Percentiles rank a stretch among this genome's conserved stretches.
Conservation (phyloP, 2,888 invertebrate genomes). For the Drosophila nr. perissopoda region DNA sequence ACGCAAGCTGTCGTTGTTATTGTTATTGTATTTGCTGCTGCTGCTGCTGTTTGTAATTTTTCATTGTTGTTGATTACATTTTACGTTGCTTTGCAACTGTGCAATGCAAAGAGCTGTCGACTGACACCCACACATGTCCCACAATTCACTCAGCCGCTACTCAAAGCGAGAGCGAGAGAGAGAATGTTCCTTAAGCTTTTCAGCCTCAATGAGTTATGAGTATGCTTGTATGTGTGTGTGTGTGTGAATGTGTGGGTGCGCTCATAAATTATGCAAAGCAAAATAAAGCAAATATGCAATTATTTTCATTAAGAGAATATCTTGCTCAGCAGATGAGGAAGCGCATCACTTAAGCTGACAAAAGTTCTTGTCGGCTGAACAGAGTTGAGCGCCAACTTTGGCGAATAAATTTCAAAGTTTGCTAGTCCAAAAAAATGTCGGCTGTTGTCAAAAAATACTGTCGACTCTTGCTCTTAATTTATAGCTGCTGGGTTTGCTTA, state of each 20-base stretch:
- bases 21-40: slow-evolving; percentile 24
- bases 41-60: slow-evolving; percentile 55
- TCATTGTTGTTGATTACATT: slow-evolving; percentile 78
- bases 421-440: slow-evolving; percentile 14
- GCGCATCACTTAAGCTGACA: slow-evolving; percentile 24
- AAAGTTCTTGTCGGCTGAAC: slow-evolving; percentile 23
- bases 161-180: slow-evolving; percentile 3
- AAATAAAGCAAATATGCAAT: slow-evolving; percentile 44
- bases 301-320: slow-evolving; percentile 64
- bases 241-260: slow-evolving; percentile 32
- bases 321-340: slow-evolving; percentile 26
- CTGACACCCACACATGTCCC: slow-evolving; percentile 73
- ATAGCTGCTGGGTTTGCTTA: slow-evolving; percentile 11
- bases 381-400: slow-evolving; percentile 31
- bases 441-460: slow-evolving; percentile 5
- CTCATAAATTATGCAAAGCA: slow-evolving; percentile 72
- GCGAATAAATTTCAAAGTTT: slow-evolving; percentile 36
- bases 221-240: slow-evolving; percentile 27
- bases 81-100: slow-evolving; percentile 44
- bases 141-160: slow-evolving; percentile 55
- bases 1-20: slow-evolving; percentile 62
- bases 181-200: slow-evolving; percentile 29
- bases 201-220: slow-evolving; percentile 30
- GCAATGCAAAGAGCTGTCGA: slow-evolving; percentile 21
- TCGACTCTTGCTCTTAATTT: slow-evolving; percentile 35